A percentile compares a stretch with the other conserved stretches of the same genome.
phyloP scores from a whole-genome alignment of 2,113 vertebrate genomes.

The Dasyprocta punctata region DNA sequence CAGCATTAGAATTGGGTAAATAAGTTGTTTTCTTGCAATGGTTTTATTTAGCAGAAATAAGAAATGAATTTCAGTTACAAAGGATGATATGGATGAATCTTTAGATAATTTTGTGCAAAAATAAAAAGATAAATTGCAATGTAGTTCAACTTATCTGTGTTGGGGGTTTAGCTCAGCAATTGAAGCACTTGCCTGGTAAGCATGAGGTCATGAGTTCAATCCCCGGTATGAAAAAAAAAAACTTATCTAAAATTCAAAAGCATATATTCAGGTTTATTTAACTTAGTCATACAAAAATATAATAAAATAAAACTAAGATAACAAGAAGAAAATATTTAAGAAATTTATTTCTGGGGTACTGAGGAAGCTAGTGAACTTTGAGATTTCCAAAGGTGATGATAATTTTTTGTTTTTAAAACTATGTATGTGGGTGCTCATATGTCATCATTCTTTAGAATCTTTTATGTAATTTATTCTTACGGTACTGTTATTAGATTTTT shows the following conservation, averaged over 20 bases:
- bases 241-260: constrained; percentile 17
- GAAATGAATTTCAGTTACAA: neutral
- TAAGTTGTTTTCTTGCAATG: neutral
- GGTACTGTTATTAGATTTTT: neutral
- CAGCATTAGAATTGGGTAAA: neutral
- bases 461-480: neutral
- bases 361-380: neutral
- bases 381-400: neutral
- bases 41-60: constrained; percentile 25
- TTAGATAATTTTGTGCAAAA: constrained; percentile 1
- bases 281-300: neutral
- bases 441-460: constrained; percentile 21
- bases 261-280: neutral
- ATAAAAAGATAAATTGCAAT: neutral
- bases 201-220: too few relatives aligned
- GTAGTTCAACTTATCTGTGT: neutral
- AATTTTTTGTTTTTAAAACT: neutral
- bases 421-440: neutral
- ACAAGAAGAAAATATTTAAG: constrained; percentile 1
- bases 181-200: too few relatives aligned
- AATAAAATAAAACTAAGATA: neutral
- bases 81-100: neutral
- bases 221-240: too few relatives aligned
- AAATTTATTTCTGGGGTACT: neutral
- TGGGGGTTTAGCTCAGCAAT: too few relatives aligned